These are phyloP conservation scores for Ibidorhyncha struthersii DNA, from an alignment of 2,113 vertebrate species.

Conservation along the genomic window DNA sequence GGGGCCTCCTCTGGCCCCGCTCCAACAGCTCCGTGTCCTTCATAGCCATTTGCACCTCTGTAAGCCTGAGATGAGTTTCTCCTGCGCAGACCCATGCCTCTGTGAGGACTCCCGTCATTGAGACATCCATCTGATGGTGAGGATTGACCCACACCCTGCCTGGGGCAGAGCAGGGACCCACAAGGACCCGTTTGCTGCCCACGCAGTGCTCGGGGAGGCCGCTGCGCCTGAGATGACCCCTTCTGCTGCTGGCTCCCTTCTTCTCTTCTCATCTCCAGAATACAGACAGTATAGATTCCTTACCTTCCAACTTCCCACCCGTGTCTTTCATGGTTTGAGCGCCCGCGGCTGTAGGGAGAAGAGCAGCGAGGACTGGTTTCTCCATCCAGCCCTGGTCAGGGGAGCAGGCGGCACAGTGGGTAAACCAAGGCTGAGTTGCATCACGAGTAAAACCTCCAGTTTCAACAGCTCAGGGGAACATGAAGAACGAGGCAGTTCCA, in stretches of 20 bases:
- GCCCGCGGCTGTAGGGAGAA: not conserved
- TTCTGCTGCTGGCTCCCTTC: not conserved
- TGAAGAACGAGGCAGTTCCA: accelerated
- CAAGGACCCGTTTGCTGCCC: not conserved
- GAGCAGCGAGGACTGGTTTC: not conserved
- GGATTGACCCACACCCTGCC: not conserved
- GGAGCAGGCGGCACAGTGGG: too few species aligned
- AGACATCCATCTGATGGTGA: not conserved
- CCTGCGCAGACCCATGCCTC: not conserved
- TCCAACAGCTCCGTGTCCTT: not conserved
- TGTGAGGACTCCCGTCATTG: not conserved
- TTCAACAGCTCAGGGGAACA: not conserved
- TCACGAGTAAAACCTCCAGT: accelerated
- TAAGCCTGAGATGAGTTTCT: not conserved
- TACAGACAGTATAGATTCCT: not conserved
- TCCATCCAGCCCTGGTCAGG: not conserved
- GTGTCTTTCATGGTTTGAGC: accelerated
- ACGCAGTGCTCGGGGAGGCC: accelerated
- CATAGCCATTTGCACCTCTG: not conserved
- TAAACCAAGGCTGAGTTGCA: not conserved
- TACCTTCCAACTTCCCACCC: accelerated
- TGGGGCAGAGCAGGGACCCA: not conserved
- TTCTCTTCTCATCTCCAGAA: not conserved
- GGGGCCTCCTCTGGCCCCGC: not conserved
- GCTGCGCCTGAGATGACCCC: not conserved